Base-by-base conservation (phyloP, 1,140 invertebrate genomes). In the Caenorhabditis inopinata region DNA sequence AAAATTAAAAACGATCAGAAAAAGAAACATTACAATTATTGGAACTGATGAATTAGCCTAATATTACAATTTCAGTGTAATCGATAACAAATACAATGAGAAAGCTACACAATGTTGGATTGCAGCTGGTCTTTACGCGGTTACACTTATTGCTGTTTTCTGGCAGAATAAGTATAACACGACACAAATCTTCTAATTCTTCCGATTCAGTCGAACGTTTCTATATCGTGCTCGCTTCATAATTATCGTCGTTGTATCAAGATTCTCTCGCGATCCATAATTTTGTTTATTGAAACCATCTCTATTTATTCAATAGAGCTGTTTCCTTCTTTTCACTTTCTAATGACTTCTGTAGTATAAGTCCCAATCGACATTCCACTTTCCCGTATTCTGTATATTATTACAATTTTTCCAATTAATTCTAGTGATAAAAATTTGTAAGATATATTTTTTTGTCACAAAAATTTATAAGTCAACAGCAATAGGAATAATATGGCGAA, bases 41-140 rank as follows among this genome's bases (percentile, higher is more conserved):
- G n/a, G n/a, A n/a, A n/a, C n/a, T n/a, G n/a, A n/a, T n/a, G n/a
- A n/a, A 23, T 73, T 27, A 9, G 9, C 27, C 29, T 27, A 21
- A 73, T 5, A 5, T 42, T 42, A 7, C 14, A n/a, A n/a, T 85
- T 87, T 23, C 74, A 87, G 85, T 62, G 45, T 35, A 23, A 81
- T 87, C 46, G 78, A 80, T 25, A 51, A 68, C 12, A 83, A 84
- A 48, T 88, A 86, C 68, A 58, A 78, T 18, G 87, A 88, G 51
- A 88, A 88, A 76, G 87, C 87, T 12, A 78, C 73, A 16, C 87
- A 88, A 79, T 88, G 87, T 46, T 88, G 87, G 87, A 88, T 88
- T 48, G 87, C 87, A n/a, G 87, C 87, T 18, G 87, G 87, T 23
- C 85, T 88, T 77, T 88, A 88, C 53, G 23, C 86, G 7, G 84